A percentile compares a stretch with the other conserved stretches of the same genome.
Evolutionary conservation across 2,888 invertebrate genomes (phyloP).

Genomic region (Drymonia ruficornis): DNA sequence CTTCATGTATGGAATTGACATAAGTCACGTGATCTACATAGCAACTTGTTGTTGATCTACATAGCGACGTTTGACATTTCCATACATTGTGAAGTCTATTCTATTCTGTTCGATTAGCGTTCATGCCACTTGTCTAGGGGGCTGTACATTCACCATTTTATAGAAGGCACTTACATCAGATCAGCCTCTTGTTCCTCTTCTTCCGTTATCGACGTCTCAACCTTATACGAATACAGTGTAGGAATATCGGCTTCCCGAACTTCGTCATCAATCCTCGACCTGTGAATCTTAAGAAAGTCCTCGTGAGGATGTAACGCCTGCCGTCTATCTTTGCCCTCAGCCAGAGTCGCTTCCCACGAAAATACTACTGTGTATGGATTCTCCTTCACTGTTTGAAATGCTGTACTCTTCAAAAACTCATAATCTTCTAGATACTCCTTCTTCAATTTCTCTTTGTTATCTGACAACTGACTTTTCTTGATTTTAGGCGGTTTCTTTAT

Average conservation of each 20-base stretch:
- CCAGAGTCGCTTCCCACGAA: conserved; percentile 83
- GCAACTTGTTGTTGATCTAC: no score
- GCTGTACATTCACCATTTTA: no score
- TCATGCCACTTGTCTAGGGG: no score
- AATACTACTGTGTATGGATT: conserved; percentile 80
- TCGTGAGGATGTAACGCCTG: conserved; percentile 72
- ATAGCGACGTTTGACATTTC: no score
- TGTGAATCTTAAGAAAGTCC: conserved; percentile 63
- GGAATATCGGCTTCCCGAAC: conserved; percentile 19
- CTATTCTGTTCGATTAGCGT: no score
- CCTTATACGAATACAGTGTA: background rate
- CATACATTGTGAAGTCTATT: no score
- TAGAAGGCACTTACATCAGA: no score
- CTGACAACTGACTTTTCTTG: conserved; percentile 72
- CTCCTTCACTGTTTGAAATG: conserved; percentile 66
- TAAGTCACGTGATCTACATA: no score
- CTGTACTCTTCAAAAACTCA: conserved; percentile 51
- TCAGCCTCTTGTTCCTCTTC: background rate
- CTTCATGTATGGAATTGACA: no score
- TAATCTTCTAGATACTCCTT: conserved; percentile 69
- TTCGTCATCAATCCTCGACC: conserved; percentile 56
- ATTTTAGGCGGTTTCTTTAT: conserved; percentile 73
- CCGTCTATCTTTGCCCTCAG: conserved; percentile 79
- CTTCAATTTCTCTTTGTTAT: conserved; percentile 66
- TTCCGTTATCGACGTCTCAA: background rate